Conservation (phyloP, 2,888 invertebrate genomes). For the Deroplatys truncata region DNA sequence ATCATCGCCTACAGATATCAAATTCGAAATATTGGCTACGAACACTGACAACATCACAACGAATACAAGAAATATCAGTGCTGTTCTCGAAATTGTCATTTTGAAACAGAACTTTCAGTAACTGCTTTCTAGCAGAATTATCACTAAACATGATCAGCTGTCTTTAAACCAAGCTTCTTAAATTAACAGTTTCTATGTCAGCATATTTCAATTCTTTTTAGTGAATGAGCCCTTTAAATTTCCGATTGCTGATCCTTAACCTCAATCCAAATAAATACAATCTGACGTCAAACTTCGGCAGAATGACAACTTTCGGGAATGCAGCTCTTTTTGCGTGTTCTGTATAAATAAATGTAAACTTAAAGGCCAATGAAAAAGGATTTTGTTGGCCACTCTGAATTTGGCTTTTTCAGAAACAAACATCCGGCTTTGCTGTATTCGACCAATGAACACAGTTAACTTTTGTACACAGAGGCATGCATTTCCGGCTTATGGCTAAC, state of each 20-base stretch:
- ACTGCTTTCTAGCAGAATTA: not conserved
- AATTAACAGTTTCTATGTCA: not conserved
- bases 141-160: not conserved
- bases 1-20: constrained; percentile 55
- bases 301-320: not conserved
- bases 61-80: constrained; percentile 56
- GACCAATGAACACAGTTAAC: not conserved
- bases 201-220: not conserved
- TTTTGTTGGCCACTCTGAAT: not conserved
- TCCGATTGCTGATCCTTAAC: not conserved
- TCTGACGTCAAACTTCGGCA: not conserved
- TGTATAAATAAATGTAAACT: not conserved
- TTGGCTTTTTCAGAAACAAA: not conserved
- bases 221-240: not conserved
- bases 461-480: not conserved
- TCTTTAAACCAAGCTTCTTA: not conserved
- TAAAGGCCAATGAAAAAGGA: not conserved
- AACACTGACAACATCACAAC: constrained; percentile 63
- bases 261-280: not conserved
- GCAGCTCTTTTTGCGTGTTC: not conserved
- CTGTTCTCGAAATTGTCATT: constrained; percentile 63
- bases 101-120: constrained; percentile 19
- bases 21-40: constrained; percentile 64
- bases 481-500: not conserved
- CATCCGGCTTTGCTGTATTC: not conserved